A percentile compares a stretch with the other conserved stretches of the same genome.
Evolutionary conservation across 37 sponge, comb jelly and placozoan genomes (phyloP).

Genomic region (Beroe forskalii): DNA sequence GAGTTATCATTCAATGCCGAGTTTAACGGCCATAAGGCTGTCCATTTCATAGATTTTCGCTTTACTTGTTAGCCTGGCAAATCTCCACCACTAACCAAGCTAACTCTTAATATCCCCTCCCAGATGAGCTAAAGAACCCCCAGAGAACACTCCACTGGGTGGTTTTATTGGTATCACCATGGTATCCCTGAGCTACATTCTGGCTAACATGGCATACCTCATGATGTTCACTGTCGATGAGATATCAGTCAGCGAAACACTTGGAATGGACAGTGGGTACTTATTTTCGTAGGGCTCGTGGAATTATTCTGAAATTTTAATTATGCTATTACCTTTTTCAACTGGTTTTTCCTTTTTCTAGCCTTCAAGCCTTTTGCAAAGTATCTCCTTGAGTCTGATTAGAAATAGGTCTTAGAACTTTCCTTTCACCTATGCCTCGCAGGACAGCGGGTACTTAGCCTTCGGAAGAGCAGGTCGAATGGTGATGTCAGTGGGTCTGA

Average conservation of each 20-base stretch:
- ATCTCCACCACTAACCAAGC: no score
- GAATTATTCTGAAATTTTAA: no score
- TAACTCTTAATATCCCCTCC: background rate
- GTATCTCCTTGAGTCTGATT: no score
- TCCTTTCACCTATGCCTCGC: no score
- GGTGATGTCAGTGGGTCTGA: background rate
- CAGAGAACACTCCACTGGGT: background rate
- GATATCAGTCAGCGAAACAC: background rate
- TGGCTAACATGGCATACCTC: background rate
- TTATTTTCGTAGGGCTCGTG: no score
- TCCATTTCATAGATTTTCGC: no score
- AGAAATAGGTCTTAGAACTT: no score
- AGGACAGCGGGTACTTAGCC: conserved; percentile 18
- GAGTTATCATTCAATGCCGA: no score
- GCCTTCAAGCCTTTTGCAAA: no score
- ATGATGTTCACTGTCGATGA: background rate
- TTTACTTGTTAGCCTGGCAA: no score
- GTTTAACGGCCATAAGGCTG: no score
- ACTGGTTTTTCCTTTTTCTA: background rate
- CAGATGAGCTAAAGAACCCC: conserved; percentile 50
- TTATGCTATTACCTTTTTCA: no score
- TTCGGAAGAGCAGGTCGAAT: background rate
- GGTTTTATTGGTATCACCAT: background rate
- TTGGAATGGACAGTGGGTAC: conserved; percentile 27
- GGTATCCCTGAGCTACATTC: background rate